Evolutionary conservation across 2,797 vertebrate species (phyloP).

Genomic region (Muscicapa striata): DNA sequence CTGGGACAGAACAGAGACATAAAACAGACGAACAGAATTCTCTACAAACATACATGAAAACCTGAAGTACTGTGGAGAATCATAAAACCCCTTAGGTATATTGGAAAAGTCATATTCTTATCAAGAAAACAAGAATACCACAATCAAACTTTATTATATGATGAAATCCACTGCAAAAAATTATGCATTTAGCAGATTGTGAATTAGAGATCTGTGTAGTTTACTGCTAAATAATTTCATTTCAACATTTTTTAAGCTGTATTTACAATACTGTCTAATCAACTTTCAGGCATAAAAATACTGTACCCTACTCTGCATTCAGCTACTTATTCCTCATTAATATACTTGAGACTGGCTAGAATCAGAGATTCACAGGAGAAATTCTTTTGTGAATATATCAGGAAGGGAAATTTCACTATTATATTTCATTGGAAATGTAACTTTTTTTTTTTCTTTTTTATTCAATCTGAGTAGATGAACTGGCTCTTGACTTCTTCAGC

Average conservation of each 20-base stretch:
- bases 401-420: neutral
- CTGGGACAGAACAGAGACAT: neutral
- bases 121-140: neutral
- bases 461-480: neutral
- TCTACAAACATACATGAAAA: neutral
- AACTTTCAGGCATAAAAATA: neutral
- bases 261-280: neutral
- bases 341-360: neutral
- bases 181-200: neutral
- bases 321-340: neutral
- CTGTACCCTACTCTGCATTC: neutral
- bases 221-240: neutral
- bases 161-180: neutral
- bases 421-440: neutral
- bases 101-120: neutral
- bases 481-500: neutral
- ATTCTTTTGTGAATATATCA: neutral
- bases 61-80: neutral
- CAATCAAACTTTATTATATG: neutral
- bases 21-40: neutral
- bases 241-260: neutral
- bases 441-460: neutral
- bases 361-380: neutral
- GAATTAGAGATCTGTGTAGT: neutral
- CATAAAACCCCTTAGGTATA: neutral